Evolutionary conservation across 2,888 invertebrate species (phyloP).

Genomic region (Limnephilus rhombicus): DNA sequence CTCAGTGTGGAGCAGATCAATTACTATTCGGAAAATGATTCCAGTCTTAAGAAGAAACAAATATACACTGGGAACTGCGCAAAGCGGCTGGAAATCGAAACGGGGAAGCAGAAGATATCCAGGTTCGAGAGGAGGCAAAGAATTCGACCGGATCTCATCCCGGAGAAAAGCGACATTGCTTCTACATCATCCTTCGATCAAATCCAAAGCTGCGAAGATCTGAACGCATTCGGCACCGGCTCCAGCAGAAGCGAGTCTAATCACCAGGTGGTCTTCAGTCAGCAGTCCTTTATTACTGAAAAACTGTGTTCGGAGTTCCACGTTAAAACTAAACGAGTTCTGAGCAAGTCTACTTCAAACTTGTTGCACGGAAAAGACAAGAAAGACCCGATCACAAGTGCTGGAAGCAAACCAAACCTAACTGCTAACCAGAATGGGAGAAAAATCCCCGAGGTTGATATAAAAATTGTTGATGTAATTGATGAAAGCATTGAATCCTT

Average conservation of each 20-base stretch:
- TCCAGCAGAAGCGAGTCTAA: constrained; percentile 78
- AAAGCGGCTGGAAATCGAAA: constrained; percentile 68
- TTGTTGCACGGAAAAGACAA: constrained; percentile 78
- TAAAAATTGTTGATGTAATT: constrained; percentile 18
- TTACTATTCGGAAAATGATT: constrained; percentile 76
- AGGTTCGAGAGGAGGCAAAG: constrained; percentile 76
- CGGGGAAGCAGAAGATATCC: constrained; percentile 69
- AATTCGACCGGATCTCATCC: constrained; percentile 77
- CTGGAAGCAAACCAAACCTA: constrained; percentile 64
- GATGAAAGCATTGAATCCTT: constrained; percentile 70
- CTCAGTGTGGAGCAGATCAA: constrained; percentile 77
- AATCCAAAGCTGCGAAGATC: constrained; percentile 77
- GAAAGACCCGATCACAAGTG: constrained; percentile 70
- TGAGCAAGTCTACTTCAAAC: constrained; percentile 82
- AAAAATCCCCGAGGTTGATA: constrained; percentile 35
- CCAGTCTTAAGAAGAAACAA: constrained; percentile 76
- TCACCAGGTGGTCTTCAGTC: constrained; percentile 77
- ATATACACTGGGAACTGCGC: constrained; percentile 72
- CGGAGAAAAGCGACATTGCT: constrained; percentile 74
- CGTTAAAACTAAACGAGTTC: constrained; percentile 82
- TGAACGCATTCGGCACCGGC: constrained; percentile 77
- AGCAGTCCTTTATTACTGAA: constrained; percentile 83
- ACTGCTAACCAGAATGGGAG: constrained; percentile 5
- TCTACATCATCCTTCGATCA: constrained; percentile 77
- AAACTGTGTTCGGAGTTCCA: constrained; percentile 85